phyloP scores from a whole-genome alignment of 2,888 invertebrate species.

The Tachystola acroxantha region DNA sequence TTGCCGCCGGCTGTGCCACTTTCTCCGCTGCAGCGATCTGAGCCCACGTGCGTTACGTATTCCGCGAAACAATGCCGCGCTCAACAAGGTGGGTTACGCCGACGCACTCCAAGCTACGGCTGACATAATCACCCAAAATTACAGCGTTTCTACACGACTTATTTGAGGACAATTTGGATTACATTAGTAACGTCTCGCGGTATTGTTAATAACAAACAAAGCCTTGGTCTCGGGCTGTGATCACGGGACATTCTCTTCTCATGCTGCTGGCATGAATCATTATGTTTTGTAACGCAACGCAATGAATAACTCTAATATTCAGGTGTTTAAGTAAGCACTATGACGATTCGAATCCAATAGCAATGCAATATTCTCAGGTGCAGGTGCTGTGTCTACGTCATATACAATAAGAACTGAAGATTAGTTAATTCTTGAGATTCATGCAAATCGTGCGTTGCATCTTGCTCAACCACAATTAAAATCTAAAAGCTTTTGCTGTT shows the following conservation, averaged over 20 bases:
- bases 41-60: slow-evolving; percentile 62
- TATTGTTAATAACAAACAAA: slow-evolving; percentile 55
- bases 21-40: slow-evolving; percentile 51
- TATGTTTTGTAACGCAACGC: slow-evolving; percentile 36
- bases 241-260: slow-evolving; percentile 54
- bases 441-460: too few relatives aligned
- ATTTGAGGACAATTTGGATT: slow-evolving; percentile 54
- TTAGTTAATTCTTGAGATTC: too few relatives aligned
- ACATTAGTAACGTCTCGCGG: slow-evolving; percentile 44
- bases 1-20: slow-evolving; percentile 72
- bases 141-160: slow-evolving; percentile 45
- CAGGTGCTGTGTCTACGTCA: too few relatives aligned
- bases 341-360: too few relatives aligned
- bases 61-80: slow-evolving; percentile 45
- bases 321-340: too few relatives aligned
- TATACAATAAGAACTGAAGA: too few relatives aligned
- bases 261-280: slow-evolving; percentile 19
- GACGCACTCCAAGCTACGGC: slow-evolving; percentile 55
- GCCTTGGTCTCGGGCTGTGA: slow-evolving; percentile 58
- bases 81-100: slow-evolving; percentile 33
- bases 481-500: not conserved
- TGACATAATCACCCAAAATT: slow-evolving; percentile 67
- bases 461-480: not conserved
- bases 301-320: not conserved
- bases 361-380: too few relatives aligned